Evolutionary conservation across 2,888 invertebrate genomes (phyloP).

Genomic region (Callosobruchus maculatus): DNA sequence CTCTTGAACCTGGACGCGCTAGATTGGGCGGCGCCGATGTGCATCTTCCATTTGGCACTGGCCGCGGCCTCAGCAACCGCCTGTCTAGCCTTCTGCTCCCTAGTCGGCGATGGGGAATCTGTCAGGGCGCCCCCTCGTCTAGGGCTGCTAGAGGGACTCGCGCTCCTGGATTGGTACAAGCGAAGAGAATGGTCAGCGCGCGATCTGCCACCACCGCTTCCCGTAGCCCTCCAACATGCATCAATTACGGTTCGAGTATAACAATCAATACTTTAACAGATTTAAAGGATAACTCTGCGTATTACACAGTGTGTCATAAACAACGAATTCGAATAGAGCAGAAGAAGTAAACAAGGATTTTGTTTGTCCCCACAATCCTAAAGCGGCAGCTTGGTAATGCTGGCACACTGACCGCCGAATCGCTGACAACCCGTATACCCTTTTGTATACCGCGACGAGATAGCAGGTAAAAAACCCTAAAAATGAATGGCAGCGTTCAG

Average conservation of each 20-base stretch:
- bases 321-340: no score
- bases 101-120: slow-evolving; percentile 49
- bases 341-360: no score
- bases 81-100: slow-evolving; percentile 51
- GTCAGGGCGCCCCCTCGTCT: slow-evolving; percentile 15
- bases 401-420: no score
- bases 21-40: slow-evolving; percentile 56
- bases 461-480: no score
- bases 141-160: not conserved
- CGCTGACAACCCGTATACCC: no score
- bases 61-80: slow-evolving; percentile 50
- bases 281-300: not conserved
- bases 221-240: not conserved
- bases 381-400: no score
- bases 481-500: no score
- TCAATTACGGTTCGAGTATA: not conserved
- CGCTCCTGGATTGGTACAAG: not conserved
- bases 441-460: no score
- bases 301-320: not conserved
- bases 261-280: not conserved
- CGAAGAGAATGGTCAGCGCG: not conserved
- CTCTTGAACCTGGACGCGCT: slow-evolving; percentile 57
- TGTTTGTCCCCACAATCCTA: no score
- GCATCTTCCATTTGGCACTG: slow-evolving; percentile 67
- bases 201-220: not conserved